Conservation (phyloP, 2,113 vertebrate genomes). For the Ginglymostoma cirratum region DNA sequence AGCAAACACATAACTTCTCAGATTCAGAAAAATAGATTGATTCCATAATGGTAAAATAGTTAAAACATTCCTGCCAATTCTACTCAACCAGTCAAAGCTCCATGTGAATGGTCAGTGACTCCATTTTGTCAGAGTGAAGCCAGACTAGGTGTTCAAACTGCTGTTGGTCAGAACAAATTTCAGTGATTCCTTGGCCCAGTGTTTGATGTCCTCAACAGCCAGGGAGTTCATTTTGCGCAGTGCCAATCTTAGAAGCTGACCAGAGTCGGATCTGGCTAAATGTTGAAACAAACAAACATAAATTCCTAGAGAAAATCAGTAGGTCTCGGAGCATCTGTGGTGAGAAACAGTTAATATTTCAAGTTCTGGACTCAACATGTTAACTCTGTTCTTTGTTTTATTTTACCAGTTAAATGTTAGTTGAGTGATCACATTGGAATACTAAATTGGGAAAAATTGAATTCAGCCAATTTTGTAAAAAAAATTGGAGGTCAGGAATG, state of each 20-base stretch:
- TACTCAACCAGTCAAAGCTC: constrained; percentile 40
- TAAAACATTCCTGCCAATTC: constrained; percentile 43
- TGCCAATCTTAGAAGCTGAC: not conserved
- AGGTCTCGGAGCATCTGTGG: too few species aligned
- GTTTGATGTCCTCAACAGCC: not conserved
- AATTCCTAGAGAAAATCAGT: too few species aligned
- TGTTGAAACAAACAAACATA: too few species aligned
- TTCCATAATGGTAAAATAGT: constrained; percentile 33
- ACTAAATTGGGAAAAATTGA: not conserved
- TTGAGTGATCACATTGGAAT: not conserved
- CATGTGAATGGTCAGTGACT: not conserved
- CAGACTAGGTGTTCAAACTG: not conserved
- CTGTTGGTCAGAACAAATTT: not conserved
- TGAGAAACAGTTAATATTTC: too few species aligned
- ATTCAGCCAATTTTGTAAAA: not conserved
- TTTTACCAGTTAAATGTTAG: not conserved
- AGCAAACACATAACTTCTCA: not conserved
- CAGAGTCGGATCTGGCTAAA: not conserved
- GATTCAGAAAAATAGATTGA: not conserved
- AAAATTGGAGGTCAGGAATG: not conserved
- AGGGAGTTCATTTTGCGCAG: not conserved
- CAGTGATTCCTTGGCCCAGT: not conserved
- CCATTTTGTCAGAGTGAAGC: not conserved
- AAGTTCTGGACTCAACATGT: too few species aligned
- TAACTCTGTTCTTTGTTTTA: too few species aligned